A percentile compares a stretch with the other conserved stretches of the same genome.
Evolutionary conservation across 1,140 invertebrate species (phyloP).

Genomic region (Dendrolimus kikuchii): DNA sequence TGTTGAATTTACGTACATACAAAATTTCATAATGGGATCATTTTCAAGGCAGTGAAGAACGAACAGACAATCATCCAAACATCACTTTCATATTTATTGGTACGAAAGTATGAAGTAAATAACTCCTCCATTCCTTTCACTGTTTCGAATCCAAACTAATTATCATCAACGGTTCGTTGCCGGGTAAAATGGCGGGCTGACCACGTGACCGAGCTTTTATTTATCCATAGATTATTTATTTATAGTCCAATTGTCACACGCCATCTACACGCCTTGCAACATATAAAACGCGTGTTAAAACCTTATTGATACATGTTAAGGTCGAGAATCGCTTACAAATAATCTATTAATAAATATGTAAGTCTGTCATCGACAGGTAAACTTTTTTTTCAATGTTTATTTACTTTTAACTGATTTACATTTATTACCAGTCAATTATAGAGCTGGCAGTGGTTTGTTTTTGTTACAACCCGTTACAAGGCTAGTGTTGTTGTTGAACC

Average conservation of each 20-base stretch:
- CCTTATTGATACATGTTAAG: conserved; percentile 3
- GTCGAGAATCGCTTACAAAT: conserved; percentile 2
- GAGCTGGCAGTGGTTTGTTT: conserved; percentile 11
- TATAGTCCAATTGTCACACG: conserved; percentile 20
- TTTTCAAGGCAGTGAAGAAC: no score
- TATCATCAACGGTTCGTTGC: conserved; percentile 19
- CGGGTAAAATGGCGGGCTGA: conserved; percentile 16
- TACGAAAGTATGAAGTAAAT: conserved; percentile 4
- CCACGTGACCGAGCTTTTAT: conserved; percentile 29
- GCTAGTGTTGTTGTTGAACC: neutral
- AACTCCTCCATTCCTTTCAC: conserved; percentile 8
- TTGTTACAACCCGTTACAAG: conserved; percentile 10
- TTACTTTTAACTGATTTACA: conserved; percentile 14
- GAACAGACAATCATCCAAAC: no score
- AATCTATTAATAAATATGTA: conserved; percentile 2
- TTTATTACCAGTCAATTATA: conserved; percentile 11
- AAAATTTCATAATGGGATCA: no score
- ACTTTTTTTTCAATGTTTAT: conserved; percentile 19
- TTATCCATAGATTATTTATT: conserved; percentile 28
- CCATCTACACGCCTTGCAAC: conserved; percentile 14
- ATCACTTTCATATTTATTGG: no score
- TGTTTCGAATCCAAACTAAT: conserved; percentile 13
- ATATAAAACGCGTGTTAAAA: conserved; percentile 1
- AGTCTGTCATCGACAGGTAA: conserved; percentile 9
- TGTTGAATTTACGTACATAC: no score